These are phyloP conservation scores for Anas platyrhynchos DNA, from an alignment of 2,113 vertebrate species.

Conservation along the genomic window DNA sequence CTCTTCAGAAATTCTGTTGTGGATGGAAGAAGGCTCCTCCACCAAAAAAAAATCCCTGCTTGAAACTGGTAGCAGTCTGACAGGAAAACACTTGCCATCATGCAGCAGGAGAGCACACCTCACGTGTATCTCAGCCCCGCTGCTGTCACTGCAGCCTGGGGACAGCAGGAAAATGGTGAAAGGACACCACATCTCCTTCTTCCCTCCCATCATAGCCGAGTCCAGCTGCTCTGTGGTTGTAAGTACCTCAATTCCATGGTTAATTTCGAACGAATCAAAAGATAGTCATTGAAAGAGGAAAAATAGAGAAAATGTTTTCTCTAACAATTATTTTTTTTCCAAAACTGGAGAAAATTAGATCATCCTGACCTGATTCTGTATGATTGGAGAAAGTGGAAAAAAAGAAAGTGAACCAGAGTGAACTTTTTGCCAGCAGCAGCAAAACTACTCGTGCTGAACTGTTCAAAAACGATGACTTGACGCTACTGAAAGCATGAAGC, in stretches of 20 bases:
- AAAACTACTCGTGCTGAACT: not conserved
- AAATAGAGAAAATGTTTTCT: not conserved
- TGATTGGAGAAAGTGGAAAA: not conserved
- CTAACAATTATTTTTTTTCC: not conserved
- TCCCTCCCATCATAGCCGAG: rapidly evolving
- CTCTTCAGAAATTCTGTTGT: not conserved
- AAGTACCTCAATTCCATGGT: not conserved
- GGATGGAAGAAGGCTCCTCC: not conserved
- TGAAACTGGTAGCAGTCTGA: not conserved
- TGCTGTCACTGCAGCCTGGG: not conserved
- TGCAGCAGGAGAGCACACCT: not conserved
- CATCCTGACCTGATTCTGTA: not conserved
- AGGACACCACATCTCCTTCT: rapidly evolving
- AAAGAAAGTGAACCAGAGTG: not conserved
- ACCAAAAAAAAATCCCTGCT: rapidly evolving
- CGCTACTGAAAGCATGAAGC: rapidly evolving
- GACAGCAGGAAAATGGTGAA: rapidly evolving
- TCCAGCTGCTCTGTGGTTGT: not conserved
- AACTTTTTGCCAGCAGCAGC: not conserved
- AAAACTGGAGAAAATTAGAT: not conserved
- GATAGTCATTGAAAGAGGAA: not conserved
- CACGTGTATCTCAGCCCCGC: not conserved
- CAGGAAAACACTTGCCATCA: not conserved
- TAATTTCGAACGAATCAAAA: not conserved
- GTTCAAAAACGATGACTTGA: rapidly evolving